A percentile compares a stretch with the other conserved stretches of the same genome.
phyloP scores from a whole-genome alignment of 2,113 vertebrate species.

The Anoura caudifer region DNA sequence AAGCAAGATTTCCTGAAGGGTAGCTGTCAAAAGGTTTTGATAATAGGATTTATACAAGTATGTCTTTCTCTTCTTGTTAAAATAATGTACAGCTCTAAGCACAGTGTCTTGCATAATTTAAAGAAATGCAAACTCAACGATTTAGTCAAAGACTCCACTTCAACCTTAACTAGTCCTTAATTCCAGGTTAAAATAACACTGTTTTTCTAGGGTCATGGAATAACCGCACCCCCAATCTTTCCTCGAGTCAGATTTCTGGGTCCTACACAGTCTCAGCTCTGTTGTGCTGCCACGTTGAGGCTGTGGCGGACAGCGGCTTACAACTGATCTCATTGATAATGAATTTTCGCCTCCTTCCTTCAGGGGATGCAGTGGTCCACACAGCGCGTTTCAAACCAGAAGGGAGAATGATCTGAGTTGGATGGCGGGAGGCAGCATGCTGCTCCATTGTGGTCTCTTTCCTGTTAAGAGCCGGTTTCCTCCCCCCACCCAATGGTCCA shows the following conservation, averaged over 20 bases:
- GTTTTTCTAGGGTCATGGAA: background rate
- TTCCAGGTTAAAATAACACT: background rate
- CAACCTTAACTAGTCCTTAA: background rate
- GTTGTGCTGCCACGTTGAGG: background rate
- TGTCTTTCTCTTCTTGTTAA: background rate
- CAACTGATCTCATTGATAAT: background rate
- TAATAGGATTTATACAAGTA: background rate
- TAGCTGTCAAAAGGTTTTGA: background rate
- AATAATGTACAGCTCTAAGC: background rate
- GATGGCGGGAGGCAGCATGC: background rate
- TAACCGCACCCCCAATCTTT: background rate
- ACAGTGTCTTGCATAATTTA: background rate
- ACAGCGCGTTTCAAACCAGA: background rate
- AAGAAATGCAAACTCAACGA: constrained; percentile 4
- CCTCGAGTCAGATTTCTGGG: background rate
- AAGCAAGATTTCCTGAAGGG: background rate
- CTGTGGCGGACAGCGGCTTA: background rate
- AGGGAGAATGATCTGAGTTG: background rate
- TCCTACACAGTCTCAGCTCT: background rate
- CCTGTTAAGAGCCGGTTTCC: background rate
- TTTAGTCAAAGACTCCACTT: background rate
- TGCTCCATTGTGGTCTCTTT: background rate
- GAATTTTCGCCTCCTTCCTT: background rate
- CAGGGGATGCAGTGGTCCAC: background rate
- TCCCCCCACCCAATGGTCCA: background rate